Percentiles rank a stretch among this genome's conserved stretches.
These are phyloP conservation scores for Philaenus spumarius DNA, from an alignment of 1,140 invertebrate genomes.

Conservation along the genomic window DNA sequence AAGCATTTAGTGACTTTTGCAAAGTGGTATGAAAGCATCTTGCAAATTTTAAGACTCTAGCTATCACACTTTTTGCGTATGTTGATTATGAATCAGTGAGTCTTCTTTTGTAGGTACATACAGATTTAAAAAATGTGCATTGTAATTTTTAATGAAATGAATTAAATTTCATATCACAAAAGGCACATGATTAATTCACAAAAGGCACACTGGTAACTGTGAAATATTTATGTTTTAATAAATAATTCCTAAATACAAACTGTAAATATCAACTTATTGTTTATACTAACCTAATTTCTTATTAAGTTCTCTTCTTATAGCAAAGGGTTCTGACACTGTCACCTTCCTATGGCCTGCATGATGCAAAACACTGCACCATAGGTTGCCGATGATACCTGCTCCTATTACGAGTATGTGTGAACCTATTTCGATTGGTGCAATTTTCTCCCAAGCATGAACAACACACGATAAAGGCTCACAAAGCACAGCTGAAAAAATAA, in stretches of 20 bases:
- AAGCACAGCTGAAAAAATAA: constrained; percentile 43
- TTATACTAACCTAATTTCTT: constrained; percentile 40
- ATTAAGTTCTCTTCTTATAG: constrained; percentile 46
- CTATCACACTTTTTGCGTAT: too few relatives aligned
- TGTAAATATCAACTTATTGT: too few relatives aligned
- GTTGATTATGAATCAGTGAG: too few relatives aligned
- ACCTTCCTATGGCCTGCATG: constrained; percentile 57
- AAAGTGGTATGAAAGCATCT: too few relatives aligned
- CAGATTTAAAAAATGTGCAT: too few relatives aligned
- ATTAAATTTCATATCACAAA: not conserved
- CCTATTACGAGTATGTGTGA: constrained; percentile 54
- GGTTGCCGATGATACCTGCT: constrained; percentile 61
- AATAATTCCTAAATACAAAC: too few relatives aligned
- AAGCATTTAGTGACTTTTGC: too few relatives aligned
- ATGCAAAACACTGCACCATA: constrained; percentile 57
- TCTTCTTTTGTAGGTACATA: too few relatives aligned
- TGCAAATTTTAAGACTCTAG: too few relatives aligned
- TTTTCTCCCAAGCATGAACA: constrained; percentile 54
- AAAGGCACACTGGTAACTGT: not conserved
- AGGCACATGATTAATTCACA: not conserved
- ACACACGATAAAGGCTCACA: constrained; percentile 61
- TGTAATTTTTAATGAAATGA: too few relatives aligned
- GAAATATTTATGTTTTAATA: not conserved
- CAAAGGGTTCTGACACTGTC: constrained; percentile 55
- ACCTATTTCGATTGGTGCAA: constrained; percentile 50